These are phyloP conservation scores for Drosophila phalerata DNA, from an alignment of 2,888 invertebrate species.

Conservation along the genomic window DNA sequence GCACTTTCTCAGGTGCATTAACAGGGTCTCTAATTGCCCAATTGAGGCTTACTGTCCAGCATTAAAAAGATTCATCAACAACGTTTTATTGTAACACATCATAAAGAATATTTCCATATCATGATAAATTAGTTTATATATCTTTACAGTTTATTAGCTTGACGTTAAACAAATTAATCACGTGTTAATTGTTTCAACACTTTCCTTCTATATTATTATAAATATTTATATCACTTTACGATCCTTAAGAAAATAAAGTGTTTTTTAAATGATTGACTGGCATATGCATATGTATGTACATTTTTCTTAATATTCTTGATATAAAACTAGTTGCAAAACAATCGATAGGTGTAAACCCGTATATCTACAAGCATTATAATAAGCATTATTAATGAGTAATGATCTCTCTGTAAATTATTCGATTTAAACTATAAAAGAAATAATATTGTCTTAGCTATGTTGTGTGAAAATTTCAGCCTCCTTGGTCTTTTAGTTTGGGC, in stretches of 20 bases:
- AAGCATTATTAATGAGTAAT: too few relatives aligned
- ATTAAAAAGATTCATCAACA: constrained; percentile 48
- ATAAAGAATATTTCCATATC: constrained; percentile 39
- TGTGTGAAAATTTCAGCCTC: too few relatives aligned
- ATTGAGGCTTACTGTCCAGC: constrained; percentile 47
- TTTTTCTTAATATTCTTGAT: background rate
- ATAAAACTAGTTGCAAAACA: too few relatives aligned
- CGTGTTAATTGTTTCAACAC: constrained; percentile 5
- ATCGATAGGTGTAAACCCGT: too few relatives aligned
- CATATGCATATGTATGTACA: background rate
- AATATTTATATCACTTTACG: background rate
- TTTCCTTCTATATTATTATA: background rate
- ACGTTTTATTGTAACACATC: constrained; percentile 46
- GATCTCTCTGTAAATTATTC: too few relatives aligned
- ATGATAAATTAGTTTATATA: constrained; percentile 13
- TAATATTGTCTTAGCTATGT: too few relatives aligned
- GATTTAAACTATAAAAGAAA: too few relatives aligned
- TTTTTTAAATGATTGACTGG: background rate
- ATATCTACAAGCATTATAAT: background rate
- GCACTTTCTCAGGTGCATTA: constrained; percentile 72
- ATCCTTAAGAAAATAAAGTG: background rate
- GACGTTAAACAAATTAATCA: constrained; percentile 10
- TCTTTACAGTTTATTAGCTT: constrained; percentile 15
- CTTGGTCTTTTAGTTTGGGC: too few relatives aligned
- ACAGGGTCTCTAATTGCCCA: constrained; percentile 51